Conservation (phyloP, 2,888 invertebrate genomes). For the Nemoura dubitans region DNA sequence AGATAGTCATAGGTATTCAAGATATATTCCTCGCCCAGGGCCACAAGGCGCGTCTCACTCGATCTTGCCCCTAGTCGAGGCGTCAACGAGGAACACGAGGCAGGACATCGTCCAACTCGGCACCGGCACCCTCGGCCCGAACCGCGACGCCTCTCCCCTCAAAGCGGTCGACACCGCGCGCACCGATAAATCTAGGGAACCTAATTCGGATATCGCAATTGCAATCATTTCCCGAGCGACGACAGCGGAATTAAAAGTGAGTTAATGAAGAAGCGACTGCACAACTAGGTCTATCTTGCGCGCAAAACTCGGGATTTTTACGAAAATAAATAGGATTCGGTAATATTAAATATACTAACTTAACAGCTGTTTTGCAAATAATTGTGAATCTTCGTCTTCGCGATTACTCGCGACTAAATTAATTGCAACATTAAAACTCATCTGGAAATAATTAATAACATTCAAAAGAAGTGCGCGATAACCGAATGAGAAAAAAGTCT, state of each 20-base stretch:
- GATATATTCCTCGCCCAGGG: too few species aligned
- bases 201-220: neutral
- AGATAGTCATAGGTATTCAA: too few species aligned
- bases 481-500: neutral
- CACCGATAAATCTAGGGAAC: neutral
- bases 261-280: neutral
- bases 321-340: neutral
- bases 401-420: neutral
- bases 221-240: neutral
- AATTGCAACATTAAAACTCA: neutral
- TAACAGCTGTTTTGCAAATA: neutral
- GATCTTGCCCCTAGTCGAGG: too few species aligned
- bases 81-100: neutral
- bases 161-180: neutral
- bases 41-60: too few species aligned
- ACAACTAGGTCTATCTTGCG: neutral
- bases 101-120: neutral
- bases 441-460: neutral
- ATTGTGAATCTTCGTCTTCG: neutral
- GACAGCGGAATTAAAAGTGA: constrained; percentile 9
- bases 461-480: neutral
- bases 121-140: neutral
- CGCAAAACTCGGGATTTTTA: neutral
- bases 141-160: too few species aligned
- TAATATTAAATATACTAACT: neutral